phyloP scores from a whole-genome alignment of 92 coral and sea anemone genomes.

The Chrysogorgia sp. region DNA sequence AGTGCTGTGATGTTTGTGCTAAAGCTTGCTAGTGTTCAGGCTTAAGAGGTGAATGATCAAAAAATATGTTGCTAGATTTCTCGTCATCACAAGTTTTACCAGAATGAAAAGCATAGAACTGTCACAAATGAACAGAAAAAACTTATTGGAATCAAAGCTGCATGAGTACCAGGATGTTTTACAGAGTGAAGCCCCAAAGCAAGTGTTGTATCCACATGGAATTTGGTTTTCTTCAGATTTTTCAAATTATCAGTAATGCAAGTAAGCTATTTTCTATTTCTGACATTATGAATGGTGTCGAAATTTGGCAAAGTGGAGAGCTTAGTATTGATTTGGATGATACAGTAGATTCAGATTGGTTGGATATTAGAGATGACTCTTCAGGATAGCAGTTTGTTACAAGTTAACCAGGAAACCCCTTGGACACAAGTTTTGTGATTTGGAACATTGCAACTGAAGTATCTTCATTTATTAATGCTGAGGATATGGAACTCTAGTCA shows the following conservation, averaged over 20 bases:
- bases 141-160: background rate
- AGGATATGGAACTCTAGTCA: slow-evolving; percentile 22
- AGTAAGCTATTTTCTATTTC: slow-evolving; percentile 5
- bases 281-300: slow-evolving; percentile 42
- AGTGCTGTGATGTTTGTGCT: too few species aligned
- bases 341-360: slow-evolving; percentile 45
- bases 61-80: background rate
- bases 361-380: slow-evolving; percentile 54
- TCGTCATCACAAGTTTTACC: background rate
- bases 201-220: slow-evolving; percentile 27
- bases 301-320: slow-evolving; percentile 53
- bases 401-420: background rate
- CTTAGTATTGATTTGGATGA: slow-evolving; percentile 41
- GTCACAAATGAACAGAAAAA: slow-evolving; percentile 24
- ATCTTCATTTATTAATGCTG: background rate
- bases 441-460: slow-evolving; percentile 12
- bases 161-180: background rate
- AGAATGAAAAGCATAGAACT: slow-evolving; percentile 13
- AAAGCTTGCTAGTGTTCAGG: slow-evolving; percentile 4
- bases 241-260: background rate
- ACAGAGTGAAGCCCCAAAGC: background rate
- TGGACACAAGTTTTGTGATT: slow-evolving; percentile 14
- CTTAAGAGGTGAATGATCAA: background rate
- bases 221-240: slow-evolving; percentile 1
- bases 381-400: background rate